phyloP scores from a whole-genome alignment of 2,797 vertebrate species.

The Naso thynnoides region DNA sequence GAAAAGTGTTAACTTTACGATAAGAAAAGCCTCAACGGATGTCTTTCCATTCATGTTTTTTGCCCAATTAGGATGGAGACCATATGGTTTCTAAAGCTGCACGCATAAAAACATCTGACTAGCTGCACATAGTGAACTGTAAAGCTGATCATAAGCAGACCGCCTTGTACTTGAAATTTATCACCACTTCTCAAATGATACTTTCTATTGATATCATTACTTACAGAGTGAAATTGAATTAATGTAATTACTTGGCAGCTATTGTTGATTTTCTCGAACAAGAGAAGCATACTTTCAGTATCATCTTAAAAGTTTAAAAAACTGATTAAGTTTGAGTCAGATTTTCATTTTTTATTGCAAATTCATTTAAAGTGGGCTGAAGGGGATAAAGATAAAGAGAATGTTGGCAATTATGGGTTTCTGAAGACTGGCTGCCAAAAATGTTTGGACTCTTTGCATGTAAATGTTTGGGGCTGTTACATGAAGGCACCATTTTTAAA shows the following conservation, averaged over 20 bases:
- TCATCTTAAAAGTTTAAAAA: neutral
- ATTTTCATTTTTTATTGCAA: too few relatives aligned
- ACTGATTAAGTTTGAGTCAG: neutral
- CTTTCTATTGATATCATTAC: neutral
- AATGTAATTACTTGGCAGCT: neutral
- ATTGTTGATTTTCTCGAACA: neutral
- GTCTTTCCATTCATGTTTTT: neutral
- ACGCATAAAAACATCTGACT: constrained; percentile 19
- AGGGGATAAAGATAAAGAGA: neutral
- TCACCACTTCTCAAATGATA: too few relatives aligned
- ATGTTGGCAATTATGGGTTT: neutral
- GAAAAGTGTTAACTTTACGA: neutral
- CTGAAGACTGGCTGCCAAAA: neutral
- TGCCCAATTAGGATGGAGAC: constrained; percentile 52
- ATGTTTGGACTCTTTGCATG: neutral
- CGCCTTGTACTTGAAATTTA: neutral
- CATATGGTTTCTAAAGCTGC: constrained; percentile 52
- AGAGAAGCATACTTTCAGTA: neutral
- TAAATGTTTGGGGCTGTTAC: neutral
- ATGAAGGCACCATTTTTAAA: neutral
- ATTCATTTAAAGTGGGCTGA: too few relatives aligned
- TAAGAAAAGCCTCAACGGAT: constrained; percentile 9
- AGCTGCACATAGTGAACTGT: neutral
- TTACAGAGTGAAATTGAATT: neutral
- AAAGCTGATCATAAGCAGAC: neutral